Evolutionary conservation across 2,797 vertebrate species (phyloP).

Genomic region (Phataginus tricuspis): DNA sequence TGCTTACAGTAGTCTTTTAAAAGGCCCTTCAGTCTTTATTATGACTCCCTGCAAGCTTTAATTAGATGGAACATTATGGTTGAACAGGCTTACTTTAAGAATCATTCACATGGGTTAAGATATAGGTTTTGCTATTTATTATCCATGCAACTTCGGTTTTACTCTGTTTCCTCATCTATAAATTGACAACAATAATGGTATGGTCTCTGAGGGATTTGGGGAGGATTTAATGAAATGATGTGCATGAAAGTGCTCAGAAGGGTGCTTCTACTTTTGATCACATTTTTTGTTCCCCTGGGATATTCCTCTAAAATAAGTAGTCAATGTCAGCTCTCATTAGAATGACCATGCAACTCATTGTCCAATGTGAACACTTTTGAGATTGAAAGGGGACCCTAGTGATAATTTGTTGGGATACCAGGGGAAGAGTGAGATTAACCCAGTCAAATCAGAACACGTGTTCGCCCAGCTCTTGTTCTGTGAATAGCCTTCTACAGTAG

Average conservation of each 20-base stretch:
- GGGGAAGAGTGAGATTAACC: neutral
- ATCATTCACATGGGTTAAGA: neutral
- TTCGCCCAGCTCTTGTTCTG: neutral
- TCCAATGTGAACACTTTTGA: neutral
- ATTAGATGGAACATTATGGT: neutral
- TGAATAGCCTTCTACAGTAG: neutral
- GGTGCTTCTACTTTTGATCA: neutral
- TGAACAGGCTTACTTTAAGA: neutral
- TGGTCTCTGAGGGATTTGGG: neutral
- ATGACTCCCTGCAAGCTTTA: neutral
- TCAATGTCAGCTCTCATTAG: neutral
- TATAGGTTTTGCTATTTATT: neutral
- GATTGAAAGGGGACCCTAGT: neutral
- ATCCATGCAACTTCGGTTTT: neutral
- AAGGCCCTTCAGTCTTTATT: conserved; percentile 81
- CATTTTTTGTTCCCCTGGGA: too few species aligned
- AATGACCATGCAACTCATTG: neutral
- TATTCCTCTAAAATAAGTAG: neutral
- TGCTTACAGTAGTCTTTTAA: conserved; percentile 67
- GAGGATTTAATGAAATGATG: neutral
- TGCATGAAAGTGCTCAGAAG: neutral
- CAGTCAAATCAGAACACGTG: neutral
- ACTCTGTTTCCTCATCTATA: neutral
- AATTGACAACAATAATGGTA: neutral
- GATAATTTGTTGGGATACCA: neutral